phyloP scores from a whole-genome alignment of 2,113 vertebrate species.

The Myodes glareolus region DNA sequence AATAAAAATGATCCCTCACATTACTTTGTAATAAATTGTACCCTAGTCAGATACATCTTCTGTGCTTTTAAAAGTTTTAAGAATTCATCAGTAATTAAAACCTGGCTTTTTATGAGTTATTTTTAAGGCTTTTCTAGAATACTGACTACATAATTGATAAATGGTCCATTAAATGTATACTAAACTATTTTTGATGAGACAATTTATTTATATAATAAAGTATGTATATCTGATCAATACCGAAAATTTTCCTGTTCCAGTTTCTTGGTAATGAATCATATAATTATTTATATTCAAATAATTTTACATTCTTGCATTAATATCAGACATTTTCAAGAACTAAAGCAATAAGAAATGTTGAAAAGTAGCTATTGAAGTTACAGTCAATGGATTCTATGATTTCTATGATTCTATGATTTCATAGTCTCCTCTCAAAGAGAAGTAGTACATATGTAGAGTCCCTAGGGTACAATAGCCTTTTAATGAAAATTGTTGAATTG shows the following conservation, averaged over 20 bases:
- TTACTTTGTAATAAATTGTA: neutral
- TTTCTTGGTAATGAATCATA: conserved; percentile 4
- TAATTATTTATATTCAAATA: neutral
- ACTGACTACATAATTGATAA: neutral
- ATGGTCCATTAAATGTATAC: neutral
- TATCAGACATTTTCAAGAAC: neutral
- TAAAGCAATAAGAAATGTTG: neutral
- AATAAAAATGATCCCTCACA: neutral
- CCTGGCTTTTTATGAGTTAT: neutral
- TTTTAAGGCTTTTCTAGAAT: neutral
- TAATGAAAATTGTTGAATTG: neutral
- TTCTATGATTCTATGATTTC: neutral
- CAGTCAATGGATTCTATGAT: neutral
- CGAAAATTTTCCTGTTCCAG: neutral
- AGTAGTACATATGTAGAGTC: neutral
- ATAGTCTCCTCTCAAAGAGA: neutral
- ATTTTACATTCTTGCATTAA: neutral
- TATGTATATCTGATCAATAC: neutral
- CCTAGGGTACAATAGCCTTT: neutral
- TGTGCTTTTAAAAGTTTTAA: neutral
- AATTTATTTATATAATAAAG: neutral
- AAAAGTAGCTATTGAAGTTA: neutral
- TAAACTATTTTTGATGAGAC: neutral
- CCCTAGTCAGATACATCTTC: neutral
- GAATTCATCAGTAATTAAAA: neutral